phyloP scores from a whole-genome alignment of 2,888 invertebrate species.

The Temnothorax unifasciatus region DNA sequence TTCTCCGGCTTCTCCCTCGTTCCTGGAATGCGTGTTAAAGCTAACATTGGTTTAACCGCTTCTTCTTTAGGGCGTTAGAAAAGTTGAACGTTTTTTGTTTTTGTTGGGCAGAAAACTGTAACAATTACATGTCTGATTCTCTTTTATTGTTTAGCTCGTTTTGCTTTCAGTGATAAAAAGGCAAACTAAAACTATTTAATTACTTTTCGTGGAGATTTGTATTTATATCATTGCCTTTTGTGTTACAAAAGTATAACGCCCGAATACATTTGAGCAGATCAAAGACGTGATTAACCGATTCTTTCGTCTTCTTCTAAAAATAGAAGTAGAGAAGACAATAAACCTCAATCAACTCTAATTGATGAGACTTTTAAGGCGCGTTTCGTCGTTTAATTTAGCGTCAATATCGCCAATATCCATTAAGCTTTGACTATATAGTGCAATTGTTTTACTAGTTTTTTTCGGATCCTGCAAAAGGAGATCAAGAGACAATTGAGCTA shows the following conservation, averaged over 20 bases:
- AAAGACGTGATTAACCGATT: background rate
- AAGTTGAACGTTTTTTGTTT: slow-evolving; percentile 8
- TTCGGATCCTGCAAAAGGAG: slow-evolving; percentile 3
- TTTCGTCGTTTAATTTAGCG: slow-evolving; percentile 24
- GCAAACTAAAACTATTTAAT: background rate
- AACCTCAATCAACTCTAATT: slow-evolving; percentile 17
- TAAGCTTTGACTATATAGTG: background rate
- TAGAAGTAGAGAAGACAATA: slow-evolving; percentile 6
- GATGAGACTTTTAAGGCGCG: background rate
- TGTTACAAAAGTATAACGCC: background rate
- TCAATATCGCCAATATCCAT: slow-evolving; percentile 14
- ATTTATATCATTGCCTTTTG: background rate
- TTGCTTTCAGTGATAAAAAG: background rate
- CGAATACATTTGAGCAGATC: background rate
- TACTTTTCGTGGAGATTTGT: background rate
- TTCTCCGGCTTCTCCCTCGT: background rate
- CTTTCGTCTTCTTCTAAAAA: slow-evolving; percentile 7
- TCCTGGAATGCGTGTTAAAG: background rate
- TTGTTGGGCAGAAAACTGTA: background rate
- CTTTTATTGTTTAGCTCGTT: background rate
- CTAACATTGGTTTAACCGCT: slow-evolving; percentile 9
- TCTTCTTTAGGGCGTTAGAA: slow-evolving; percentile 1
- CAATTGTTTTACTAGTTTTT: slow-evolving; percentile 34
- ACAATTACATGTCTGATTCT: background rate
- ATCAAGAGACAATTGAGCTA: slow-evolving; percentile 28